A percentile compares a stretch with the other conserved stretches of the same genome.
Conservation (phyloP, 2,888 invertebrate species). For the Neoaliturus tenellus region DNA sequence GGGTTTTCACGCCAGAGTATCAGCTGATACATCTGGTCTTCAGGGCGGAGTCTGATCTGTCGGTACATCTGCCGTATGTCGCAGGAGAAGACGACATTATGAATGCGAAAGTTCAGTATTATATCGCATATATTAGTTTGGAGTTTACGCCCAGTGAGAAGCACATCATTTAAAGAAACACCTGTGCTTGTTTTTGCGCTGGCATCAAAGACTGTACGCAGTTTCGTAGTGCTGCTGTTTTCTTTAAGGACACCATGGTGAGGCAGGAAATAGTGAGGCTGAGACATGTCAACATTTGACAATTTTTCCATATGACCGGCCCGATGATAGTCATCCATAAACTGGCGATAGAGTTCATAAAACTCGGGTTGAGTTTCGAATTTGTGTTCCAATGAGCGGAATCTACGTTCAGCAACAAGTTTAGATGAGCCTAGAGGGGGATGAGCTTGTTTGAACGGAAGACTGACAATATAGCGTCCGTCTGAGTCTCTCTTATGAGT, state of each 20-base stretch:
- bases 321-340: not conserved
- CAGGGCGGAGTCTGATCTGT: not conserved
- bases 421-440: not conserved
- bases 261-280: not conserved
- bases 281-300: not conserved
- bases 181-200: not conserved
- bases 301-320: not conserved
- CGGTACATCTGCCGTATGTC: constrained; percentile 49
- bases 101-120: not conserved
- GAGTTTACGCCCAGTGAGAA: not conserved
- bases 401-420: not conserved
- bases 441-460: not conserved
- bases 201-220: not conserved
- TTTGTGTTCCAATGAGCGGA: not conserved
- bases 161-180: constrained; percentile 6
- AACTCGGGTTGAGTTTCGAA: not conserved
- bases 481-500: not conserved
- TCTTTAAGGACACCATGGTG: not conserved
- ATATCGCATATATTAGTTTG: constrained; percentile 39
- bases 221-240: not conserved
- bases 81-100: constrained; percentile 39
- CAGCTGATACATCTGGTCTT: constrained; percentile 31
- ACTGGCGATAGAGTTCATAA: not conserved
- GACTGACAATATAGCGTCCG: not conserved
- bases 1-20: constrained; percentile 13